Evolutionary conservation across 2,888 invertebrate species (phyloP).

Genomic region (Aphidius colemani): DNA sequence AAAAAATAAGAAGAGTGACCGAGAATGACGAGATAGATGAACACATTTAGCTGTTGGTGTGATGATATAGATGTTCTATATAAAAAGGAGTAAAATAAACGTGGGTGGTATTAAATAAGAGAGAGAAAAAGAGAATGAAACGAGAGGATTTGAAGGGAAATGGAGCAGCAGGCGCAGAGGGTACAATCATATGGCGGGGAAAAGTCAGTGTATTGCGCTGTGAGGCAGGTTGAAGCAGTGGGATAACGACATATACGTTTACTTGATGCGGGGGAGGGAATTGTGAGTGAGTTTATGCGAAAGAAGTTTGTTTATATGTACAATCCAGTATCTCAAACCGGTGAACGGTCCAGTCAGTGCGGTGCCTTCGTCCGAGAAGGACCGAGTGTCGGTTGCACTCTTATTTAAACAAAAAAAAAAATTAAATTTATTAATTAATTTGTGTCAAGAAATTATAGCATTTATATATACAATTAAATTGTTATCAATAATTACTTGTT

Average conservation of each 20-base stretch:
- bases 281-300: conserved; percentile 23
- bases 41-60: background rate
- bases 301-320: conserved; percentile 58
- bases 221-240: background rate
- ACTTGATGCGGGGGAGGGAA: background rate
- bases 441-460: too few species aligned
- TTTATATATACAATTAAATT: too few species aligned
- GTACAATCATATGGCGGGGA: conserved; percentile 22
- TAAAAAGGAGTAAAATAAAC: conserved; percentile 1
- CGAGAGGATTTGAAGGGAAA: background rate
- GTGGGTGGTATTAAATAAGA: conserved; percentile 7
- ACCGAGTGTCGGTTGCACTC: conserved; percentile 28
- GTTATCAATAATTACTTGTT: too few species aligned
- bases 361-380: conserved; percentile 42
- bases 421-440: too few species aligned
- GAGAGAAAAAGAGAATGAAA: conserved; percentile 11
- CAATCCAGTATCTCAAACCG: conserved; percentile 30
- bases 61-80: too few species aligned
- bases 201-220: conserved; percentile 7
- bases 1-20: background rate
- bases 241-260: conserved; percentile 5
- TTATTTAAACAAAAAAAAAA: conserved; percentile 7
- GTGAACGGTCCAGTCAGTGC: conserved; percentile 47
- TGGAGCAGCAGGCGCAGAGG: conserved; percentile 23
- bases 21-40: conserved; percentile 19